These are phyloP conservation scores for Invenusta paracnida DNA, from an alignment of 2,888 invertebrate species.

Conservation along the genomic window DNA sequence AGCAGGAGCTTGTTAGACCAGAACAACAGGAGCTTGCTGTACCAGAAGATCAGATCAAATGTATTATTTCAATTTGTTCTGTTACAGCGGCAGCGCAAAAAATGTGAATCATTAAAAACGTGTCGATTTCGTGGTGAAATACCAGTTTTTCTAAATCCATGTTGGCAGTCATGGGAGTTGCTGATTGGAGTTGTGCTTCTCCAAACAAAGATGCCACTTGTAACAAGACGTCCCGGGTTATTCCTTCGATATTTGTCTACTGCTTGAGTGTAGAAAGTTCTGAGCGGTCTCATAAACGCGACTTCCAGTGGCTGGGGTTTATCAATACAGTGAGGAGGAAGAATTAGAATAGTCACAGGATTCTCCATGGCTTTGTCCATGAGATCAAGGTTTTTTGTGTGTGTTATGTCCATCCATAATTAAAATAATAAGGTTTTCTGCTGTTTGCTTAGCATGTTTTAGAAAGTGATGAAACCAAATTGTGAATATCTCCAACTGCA, in stretches of 20 bases:
- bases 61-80: no score
- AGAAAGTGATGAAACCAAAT: slow-evolving; percentile 59
- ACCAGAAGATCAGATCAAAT: no score
- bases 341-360: slow-evolving; percentile 53
- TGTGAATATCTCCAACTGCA: no score
- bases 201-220: not conserved
- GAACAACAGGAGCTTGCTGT: no score
- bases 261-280: slow-evolving; percentile 45
- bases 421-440: slow-evolving; percentile 50
- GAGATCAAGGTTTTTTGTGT: slow-evolving; percentile 50
- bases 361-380: slow-evolving; percentile 52
- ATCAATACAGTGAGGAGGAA: slow-evolving; percentile 56
- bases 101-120: no score
- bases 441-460: slow-evolving; percentile 47
- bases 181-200: not conserved
- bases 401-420: slow-evolving; percentile 56
- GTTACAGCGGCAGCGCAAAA: no score
- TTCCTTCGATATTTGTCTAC: slow-evolving; percentile 47
- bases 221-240: slow-evolving; percentile 46
- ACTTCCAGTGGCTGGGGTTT: slow-evolving; percentile 50
- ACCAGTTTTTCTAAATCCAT: not conserved
- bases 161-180: not conserved
- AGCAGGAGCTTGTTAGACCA: no score
- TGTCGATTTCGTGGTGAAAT: no score
- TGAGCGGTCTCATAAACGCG: slow-evolving; percentile 48